Conservation (phyloP, 2,797 vertebrate species). For the Rhinoraja longicauda region DNA sequence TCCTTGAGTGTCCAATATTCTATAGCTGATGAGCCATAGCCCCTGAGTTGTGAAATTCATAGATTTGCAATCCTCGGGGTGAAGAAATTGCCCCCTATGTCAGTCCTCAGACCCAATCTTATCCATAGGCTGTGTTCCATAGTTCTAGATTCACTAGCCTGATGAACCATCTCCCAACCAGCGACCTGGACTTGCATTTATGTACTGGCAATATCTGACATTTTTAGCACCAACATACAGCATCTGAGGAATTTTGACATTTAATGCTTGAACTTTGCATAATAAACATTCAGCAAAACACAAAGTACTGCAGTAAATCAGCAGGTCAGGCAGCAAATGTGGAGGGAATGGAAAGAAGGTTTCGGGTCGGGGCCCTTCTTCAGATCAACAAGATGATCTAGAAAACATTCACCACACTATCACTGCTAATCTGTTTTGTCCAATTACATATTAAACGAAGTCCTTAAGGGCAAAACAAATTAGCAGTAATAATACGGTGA, state of each 20-base stretch:
- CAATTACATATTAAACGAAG: too few species aligned
- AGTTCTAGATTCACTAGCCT: neutral
- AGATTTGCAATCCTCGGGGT: neutral
- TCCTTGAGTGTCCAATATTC: neutral
- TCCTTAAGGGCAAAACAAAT: too few species aligned
- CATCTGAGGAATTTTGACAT: neutral
- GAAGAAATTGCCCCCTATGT: neutral
- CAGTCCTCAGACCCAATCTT: neutral
- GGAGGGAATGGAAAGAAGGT: too few species aligned
- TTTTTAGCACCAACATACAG: neutral
- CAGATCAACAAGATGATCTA: too few species aligned
- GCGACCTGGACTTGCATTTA: neutral
- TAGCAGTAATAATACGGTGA: too few species aligned
- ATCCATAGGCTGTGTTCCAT: neutral
- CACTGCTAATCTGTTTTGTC: too few species aligned
- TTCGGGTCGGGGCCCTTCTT: too few species aligned
- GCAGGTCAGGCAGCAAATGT: too few species aligned
- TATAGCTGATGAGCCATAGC: neutral
- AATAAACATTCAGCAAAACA: too few species aligned
- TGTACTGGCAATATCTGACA: neutral
- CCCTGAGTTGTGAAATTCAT: neutral
- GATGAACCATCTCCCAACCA: neutral
- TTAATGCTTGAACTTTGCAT: neutral
- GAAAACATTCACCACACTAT: too few species aligned
- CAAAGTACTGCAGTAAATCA: too few species aligned